Percentiles rank a stretch among this genome's conserved stretches.
phyloP scores from a whole-genome alignment of 2,113 vertebrate genomes.

The Antechinus stuartii region DNA sequence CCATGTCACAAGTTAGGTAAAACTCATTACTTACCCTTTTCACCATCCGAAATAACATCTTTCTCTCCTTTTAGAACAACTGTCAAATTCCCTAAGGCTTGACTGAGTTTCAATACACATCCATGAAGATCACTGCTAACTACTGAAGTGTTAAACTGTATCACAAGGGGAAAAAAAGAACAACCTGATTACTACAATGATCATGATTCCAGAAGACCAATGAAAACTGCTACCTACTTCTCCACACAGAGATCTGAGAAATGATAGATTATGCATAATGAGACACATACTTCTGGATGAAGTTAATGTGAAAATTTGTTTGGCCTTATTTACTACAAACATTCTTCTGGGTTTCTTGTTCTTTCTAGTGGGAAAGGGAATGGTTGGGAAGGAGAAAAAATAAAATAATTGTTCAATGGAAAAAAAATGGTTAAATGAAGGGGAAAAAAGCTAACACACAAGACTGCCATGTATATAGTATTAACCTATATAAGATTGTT shows the following conservation, averaged over 20 bases:
- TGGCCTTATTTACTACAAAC: neutral
- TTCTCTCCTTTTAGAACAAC: constrained; percentile 94
- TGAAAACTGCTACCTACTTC: too few relatives aligned
- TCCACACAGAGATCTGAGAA: neutral
- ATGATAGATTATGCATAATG: neutral
- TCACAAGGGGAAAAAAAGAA: neutral
- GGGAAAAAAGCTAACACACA: neutral
- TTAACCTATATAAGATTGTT: too few relatives aligned
- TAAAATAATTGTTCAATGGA: neutral
- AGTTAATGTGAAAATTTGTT: neutral
- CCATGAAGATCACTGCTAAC: constrained; percentile 87
- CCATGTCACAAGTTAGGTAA: neutral
- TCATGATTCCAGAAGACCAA: neutral
- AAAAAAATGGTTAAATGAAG: neutral
- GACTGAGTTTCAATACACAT: constrained; percentile 91
- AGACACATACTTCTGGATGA: neutral
- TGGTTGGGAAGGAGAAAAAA: neutral
- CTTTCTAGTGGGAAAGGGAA: neutral
- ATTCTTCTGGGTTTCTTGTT: too few relatives aligned
- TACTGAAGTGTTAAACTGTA: constrained; percentile 89
- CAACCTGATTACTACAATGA: neutral
- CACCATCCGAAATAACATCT: constrained; percentile 95
- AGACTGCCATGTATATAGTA: neutral
- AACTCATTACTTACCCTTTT: constrained; percentile 86
- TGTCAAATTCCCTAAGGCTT: constrained; percentile 94